phyloP scores from a whole-genome alignment of 37 sponge, comb jelly and placozoan species.

The Tethya wilhelma region DNA sequence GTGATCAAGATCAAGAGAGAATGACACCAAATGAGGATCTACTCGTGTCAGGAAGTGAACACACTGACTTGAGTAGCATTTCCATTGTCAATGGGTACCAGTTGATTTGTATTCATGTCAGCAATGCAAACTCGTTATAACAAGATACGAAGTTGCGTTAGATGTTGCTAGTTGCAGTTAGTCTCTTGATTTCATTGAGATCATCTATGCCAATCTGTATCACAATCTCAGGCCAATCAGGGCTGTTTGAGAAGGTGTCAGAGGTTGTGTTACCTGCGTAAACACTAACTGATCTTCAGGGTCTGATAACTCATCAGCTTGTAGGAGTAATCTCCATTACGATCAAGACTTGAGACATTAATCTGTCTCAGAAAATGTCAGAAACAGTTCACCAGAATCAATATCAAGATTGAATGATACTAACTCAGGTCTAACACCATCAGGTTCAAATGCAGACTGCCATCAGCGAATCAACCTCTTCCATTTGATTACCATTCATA shows the following conservation, averaged over 20 bases:
- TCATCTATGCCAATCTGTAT: conserved; percentile 70
- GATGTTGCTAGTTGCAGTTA: conserved; percentile 66
- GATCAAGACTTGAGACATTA: conserved; percentile 69
- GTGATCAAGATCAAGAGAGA: conserved; percentile 60
- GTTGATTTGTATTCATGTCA: conserved; percentile 73
- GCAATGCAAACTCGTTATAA: conserved; percentile 52
- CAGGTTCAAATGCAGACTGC: conserved; percentile 46
- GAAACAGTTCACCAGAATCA: conserved; percentile 52
- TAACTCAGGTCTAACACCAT: conserved; percentile 64
- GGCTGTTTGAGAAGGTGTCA: conserved; percentile 40
- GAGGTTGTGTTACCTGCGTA: conserved; percentile 42
- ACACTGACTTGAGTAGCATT: conserved; percentile 63
- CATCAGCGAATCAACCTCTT: conserved; percentile 26
- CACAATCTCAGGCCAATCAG: conserved; percentile 76
- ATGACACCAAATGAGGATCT: conserved; percentile 57
- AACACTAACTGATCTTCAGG: conserved; percentile 47
- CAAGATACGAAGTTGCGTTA: conserved; percentile 65
- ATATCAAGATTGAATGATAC: conserved; percentile 82
- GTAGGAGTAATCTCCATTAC: conserved; percentile 68
- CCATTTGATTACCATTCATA: conserved; percentile 74
- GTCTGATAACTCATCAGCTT: conserved; percentile 37
- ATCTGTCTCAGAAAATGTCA: conserved; percentile 87
- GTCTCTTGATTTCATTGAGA: conserved; percentile 82
- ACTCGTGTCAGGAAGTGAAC: no score
- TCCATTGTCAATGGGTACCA: conserved; percentile 64